Conservation (phyloP, 53 echinoderm and acorn worm genomes). For the Apostichopus leukothele region DNA sequence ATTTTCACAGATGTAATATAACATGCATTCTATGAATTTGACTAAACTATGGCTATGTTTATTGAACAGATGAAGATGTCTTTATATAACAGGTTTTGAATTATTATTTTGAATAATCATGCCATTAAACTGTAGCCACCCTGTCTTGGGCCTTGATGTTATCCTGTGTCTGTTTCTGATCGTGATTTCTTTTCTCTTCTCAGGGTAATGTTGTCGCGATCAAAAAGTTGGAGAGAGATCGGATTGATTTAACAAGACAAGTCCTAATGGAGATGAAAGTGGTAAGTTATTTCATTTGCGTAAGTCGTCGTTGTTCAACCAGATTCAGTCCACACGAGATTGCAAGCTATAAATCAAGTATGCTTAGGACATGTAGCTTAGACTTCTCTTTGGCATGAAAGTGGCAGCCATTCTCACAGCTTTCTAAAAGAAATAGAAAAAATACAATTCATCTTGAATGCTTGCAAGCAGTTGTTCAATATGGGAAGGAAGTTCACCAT, state of each 20-base stretch:
- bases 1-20: too few species aligned
- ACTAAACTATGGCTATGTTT: conserved; percentile 43
- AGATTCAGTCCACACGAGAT: too few species aligned
- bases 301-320: too few species aligned
- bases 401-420: too few species aligned
- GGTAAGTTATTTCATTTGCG: conserved; percentile 23
- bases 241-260: conserved; percentile 85
- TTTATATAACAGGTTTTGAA: neutral
- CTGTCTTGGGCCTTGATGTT: neutral
- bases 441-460: too few species aligned
- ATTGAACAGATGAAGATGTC: neutral
- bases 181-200: conserved; percentile 30
- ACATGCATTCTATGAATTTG: neutral
- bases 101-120: neutral
- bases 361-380: too few species aligned
- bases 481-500: too few species aligned
- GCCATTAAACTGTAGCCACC: neutral
- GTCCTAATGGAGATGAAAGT: conserved; percentile 91
- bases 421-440: too few species aligned
- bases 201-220: conserved; percentile 96
- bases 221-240: conserved; percentile 84
- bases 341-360: too few species aligned
- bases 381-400: too few species aligned
- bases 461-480: too few species aligned
- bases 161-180: neutral